Evolutionary conservation across 2,113 vertebrate species (phyloP).

Genomic region (Gulo gulo): DNA sequence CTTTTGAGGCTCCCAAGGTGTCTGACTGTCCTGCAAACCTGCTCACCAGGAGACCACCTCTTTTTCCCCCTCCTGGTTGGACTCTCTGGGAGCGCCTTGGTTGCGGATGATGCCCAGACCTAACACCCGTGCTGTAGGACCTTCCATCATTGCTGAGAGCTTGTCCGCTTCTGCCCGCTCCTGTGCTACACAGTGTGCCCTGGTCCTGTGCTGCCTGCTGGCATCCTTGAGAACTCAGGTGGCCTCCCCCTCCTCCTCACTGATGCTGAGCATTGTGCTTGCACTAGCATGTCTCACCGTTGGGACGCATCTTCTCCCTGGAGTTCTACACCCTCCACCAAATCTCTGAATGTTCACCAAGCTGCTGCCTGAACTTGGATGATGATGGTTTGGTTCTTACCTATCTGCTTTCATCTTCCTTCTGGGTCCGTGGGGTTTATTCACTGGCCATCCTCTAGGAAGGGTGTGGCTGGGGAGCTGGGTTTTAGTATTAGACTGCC

Average conservation of each 20-base stretch:
- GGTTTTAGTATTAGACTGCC: neutral
- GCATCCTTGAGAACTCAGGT: neutral
- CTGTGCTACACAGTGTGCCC: neutral
- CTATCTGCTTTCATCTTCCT: neutral
- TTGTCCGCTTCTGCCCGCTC: rapidly evolving
- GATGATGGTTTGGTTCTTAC: neutral
- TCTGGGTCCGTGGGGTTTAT: neutral
- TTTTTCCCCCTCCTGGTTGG: neutral
- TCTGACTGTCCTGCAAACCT: neutral
- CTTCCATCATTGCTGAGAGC: neutral
- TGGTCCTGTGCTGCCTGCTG: neutral
- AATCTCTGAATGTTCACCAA: neutral
- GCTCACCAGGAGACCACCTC: neutral
- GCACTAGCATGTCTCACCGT: neutral
- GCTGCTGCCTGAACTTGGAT: neutral
- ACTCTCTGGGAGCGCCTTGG: neutral
- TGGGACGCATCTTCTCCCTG: neutral
- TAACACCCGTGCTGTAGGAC: neutral
- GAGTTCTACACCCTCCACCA: neutral
- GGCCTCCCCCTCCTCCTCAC: neutral
- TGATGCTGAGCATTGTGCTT: neutral
- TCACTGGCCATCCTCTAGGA: neutral
- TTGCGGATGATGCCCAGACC: neutral
- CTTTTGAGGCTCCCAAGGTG: neutral
- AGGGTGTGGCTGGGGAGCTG: neutral